Base-by-base conservation (phyloP, 2,113 vertebrate genomes). In the Arvicanthis niloticus region DNA sequence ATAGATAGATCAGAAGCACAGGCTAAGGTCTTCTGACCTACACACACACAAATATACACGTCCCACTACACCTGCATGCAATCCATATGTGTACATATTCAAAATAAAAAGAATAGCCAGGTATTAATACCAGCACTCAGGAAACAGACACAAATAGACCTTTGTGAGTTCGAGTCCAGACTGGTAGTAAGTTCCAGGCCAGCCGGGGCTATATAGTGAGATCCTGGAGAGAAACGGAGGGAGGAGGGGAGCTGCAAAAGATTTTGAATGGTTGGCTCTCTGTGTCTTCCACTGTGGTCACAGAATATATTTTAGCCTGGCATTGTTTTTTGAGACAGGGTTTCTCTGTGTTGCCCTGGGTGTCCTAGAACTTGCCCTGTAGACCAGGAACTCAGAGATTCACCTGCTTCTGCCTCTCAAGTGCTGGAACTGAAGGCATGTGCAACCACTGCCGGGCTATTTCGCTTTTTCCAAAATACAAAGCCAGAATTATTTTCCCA, bases 391-490 rank as follows among this genome's bases (percentile, higher is more conserved):
- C 78, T 58, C 53, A 40, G 37, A 26, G 80, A 82, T 82, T 53
- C 37, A 26, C 5, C 80, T 16, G 53, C 37, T 15, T 29, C 58
- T 62, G 13, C 58, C n/a, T 10, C 58, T 24, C 58, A 17, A 62
- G n/a, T 45, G n/a, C 81, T 60, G 24, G 56, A 58, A 62, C n/a
- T 29, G 62, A 60, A 62, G 80, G 80, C 12, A 21, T 40, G 37
- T 1, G 12, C 37, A 22, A 40, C 56, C 22, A 82, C 70, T 9
- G 58, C n/a, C n/a, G 7, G 16, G 58, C 3, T 51, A n/a, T 78
- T 68, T 68, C 68, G 31, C 48, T 62, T 93, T 95, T 90, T 82
- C 70, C 92, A 53, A 93, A 53, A 91, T 2, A 40, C 88, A 62
- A 58, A 22, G 29, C 70, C 40, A 93, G 15, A 78, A 37, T 93